A percentile compares a stretch with the other conserved stretches of the same genome.
Conservation (phyloP, 2,113 vertebrate genomes). For the Ciconia maguari region DNA sequence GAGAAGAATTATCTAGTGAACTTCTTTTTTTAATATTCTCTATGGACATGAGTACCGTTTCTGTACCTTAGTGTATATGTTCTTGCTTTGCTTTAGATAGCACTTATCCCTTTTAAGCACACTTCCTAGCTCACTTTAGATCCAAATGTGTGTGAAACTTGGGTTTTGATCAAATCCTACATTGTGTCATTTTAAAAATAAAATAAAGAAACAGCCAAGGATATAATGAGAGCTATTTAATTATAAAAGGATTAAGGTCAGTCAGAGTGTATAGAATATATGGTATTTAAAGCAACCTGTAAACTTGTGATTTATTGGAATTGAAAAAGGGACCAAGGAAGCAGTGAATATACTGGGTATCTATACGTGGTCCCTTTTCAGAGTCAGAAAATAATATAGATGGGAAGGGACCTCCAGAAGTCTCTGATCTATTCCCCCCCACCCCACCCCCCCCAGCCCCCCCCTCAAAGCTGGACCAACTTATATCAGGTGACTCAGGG, state of each 20-base stretch:
- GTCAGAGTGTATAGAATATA: neutral
- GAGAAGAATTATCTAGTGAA: neutral
- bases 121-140: neutral
- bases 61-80: neutral
- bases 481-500: neutral
- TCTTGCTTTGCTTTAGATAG: neutral
- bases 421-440: neutral
- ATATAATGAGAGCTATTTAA: neutral
- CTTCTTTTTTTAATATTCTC: neutral
- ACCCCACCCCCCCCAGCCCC: neutral
- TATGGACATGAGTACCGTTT: neutral
- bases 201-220: neutral
- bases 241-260: neutral
- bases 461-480: neutral
- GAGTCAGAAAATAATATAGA: neutral
- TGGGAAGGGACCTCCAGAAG: neutral
- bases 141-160: neutral
- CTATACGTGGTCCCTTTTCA: neutral
- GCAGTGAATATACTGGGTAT: neutral
- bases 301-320: neutral
- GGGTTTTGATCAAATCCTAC: neutral
- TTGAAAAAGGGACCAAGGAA: neutral
- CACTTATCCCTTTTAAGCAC: neutral
- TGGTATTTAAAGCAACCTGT: neutral
- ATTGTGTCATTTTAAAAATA: neutral